Percentiles rank a stretch among this genome's conserved stretches.
Evolutionary conservation across 2,113 vertebrate species (phyloP).

Genomic region (Orcinus orca): DNA sequence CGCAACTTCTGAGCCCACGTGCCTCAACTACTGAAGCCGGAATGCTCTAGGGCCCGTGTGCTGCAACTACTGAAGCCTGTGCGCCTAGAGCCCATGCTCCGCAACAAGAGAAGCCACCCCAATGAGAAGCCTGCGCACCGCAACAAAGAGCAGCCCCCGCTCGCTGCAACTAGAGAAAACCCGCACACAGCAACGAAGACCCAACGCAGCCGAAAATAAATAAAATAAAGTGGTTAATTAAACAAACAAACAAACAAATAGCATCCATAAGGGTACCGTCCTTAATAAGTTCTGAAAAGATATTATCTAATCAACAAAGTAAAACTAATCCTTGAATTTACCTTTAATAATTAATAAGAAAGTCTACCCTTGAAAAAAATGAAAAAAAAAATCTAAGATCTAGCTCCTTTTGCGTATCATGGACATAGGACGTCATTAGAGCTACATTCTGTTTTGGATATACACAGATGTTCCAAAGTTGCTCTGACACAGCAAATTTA

Average conservation of each 20-base stretch:
- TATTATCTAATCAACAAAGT: not conserved
- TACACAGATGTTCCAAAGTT: not conserved
- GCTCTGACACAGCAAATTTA: not conserved
- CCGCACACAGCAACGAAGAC: too few relatives aligned
- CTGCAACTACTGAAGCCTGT: too few relatives aligned
- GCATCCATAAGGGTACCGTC: not conserved
- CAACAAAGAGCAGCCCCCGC: too few relatives aligned
- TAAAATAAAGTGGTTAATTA: too few relatives aligned
- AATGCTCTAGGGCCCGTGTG: too few relatives aligned
- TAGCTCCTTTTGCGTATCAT: not conserved
- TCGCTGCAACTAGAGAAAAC: too few relatives aligned
- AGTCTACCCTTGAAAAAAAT: not conserved
- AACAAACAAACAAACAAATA: not conserved
- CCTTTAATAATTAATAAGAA: not conserved
- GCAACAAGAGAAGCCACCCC: too few relatives aligned
- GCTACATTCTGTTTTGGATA: not conserved
- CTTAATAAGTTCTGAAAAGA: not conserved
- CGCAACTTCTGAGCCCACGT: too few relatives aligned
- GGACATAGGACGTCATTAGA: not conserved
- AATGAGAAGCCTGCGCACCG: too few relatives aligned
- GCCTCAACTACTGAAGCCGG: too few relatives aligned
- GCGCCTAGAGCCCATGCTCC: too few relatives aligned
- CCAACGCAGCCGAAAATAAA: too few relatives aligned
- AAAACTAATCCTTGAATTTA: slow-evolving; percentile 4
- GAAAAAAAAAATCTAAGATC: not conserved